Base-by-base conservation (phyloP, 1,140 invertebrate genomes). In the Cryptotermes secundus region DNA sequence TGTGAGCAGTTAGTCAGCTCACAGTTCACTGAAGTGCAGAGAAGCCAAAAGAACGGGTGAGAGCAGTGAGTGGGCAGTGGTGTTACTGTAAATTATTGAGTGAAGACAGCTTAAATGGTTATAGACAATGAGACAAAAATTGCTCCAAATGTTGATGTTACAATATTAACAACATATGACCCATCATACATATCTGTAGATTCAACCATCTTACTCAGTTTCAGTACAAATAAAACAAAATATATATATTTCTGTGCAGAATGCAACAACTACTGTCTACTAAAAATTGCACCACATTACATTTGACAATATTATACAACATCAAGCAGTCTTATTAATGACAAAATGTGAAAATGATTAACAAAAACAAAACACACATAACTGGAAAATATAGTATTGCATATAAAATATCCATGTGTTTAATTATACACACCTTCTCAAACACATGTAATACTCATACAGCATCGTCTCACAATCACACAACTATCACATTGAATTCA, bases 201-300 rank as follows among this genome's bases (percentile, higher is more conserved):
- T 65, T n/a, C 26, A 65, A 65, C 59, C 59, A 65, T 12, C n/a
- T 9, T 65, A 65, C n/a, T n/a, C n/a, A 9, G n/a, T 65, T 65
- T 65, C 59, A 65, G n/a, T 65, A n/a, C n/a, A 65, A 31, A n/a
- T 65, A 65, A n/a, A 65, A 65, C n/a, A 65, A 65, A 65, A 65
- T 59, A 65, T 4, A n/a, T 14, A 19, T 65, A 65, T 19, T 59
- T 9, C 59, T 65, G 26, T 31, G n/a, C 26, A 49, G 7, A 19
- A 9, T 49, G 7, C 45, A 49, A 19, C 16, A 49, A 65, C 59
- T 65, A n/a, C 12, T 65, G 12, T 12, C 59, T 65, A 65, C 59
- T n/a, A n/a, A 10, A 65, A n/a, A 65, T 65, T 65, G 59, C 59
- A 65, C 59, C 12, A n/a, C n/a, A 65, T 65, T 65, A 65, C 59